phyloP scores from a whole-genome alignment of 2,888 invertebrate genomes.

The Ichneumoninae sp. region DNA sequence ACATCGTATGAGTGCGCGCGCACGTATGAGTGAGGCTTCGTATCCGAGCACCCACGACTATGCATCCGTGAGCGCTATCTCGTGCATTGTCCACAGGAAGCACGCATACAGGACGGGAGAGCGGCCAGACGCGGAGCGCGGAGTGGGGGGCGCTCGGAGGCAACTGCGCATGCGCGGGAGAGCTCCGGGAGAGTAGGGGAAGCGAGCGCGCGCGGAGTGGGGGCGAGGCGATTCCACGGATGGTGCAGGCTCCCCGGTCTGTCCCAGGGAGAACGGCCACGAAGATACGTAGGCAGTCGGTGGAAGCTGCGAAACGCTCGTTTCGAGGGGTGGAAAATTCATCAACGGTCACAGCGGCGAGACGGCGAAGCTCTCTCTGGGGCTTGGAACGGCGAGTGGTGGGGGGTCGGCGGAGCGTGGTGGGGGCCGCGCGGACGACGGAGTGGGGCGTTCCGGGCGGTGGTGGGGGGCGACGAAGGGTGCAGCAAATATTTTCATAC shows the following conservation, averaged over 20 bases:
- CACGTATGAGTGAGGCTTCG: neutral
- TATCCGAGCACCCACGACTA: neutral
- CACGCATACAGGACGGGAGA: neutral
- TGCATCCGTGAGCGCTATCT: neutral
- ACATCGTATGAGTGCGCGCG: neutral
- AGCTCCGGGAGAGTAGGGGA: slow-evolving; percentile 51
- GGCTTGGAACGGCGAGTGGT: neutral
- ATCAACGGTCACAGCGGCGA: slow-evolving; percentile 59
- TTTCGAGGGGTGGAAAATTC: slow-evolving; percentile 70
- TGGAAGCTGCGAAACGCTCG: slow-evolving; percentile 57
- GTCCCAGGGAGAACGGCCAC: neutral
- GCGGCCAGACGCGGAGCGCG: neutral
- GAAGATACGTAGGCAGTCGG: slow-evolving; percentile 10
- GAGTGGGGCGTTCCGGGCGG: neutral
- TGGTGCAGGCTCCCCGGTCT: slow-evolving; percentile 21
- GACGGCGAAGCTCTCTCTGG: slow-evolving; percentile 26
- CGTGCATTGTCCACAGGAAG: neutral
- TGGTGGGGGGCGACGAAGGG: slow-evolving; percentile 53
- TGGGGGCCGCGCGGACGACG: neutral
- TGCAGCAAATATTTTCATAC: slow-evolving; percentile 83
- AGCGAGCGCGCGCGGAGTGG: neutral
- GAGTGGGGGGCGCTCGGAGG: slow-evolving; percentile 24
- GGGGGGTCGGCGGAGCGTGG: slow-evolving; percentile 15
- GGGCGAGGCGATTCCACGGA: neutral
- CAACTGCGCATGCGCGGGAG: slow-evolving; percentile 38